Evolutionary conservation across 2,888 invertebrate genomes (phyloP), one percentile per base, ranked within the genome.

Genomic region (Eupithecia dodoneata): DNA sequence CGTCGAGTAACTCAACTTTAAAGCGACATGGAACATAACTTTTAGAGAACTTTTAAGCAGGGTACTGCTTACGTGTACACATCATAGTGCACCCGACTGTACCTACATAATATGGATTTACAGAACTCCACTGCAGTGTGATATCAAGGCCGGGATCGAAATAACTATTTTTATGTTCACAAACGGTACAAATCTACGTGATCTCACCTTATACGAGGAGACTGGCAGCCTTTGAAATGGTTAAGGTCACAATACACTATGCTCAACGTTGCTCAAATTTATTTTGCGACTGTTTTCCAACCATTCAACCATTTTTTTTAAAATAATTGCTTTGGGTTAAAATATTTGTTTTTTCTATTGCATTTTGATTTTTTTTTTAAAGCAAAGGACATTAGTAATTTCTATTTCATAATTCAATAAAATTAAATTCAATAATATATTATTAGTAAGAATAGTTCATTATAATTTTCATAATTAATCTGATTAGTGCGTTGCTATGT

Each of bases 101-200:
- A 84, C 80, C 75, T 79, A 83, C 30, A 30, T 30, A 30, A 30
- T 81, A 80, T 83, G 83, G 85, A 85, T 87, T 88, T 87, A 86
- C 84, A 85, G 86, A 83, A 83, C 81, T 65, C 83, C 79, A 76
- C 83, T 82, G 87, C 85, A 87, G 81, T 87, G 80, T 86, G 86
- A 84, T 83, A 82, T 85, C 85, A 86, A 86, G 83, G 85, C 82
- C 80, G 75, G 79, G 74, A 79, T 83, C 78, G 81, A 81, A 83
- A 85, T 83, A 82, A 79, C 81, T 72, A 81, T 80, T 84, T 84
- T 85, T 84, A 86, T 81, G 79, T 80, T 77, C 41, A 69, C 65
- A 67, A 74, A 73, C 79, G 81, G 75, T 79, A 78, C 73, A 79
- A 78, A 80, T 81, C 67, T 69, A 81, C 79, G 81, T 80, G 74